Conservation (phyloP, 2,113 vertebrate species). For the Haplochromis vanheusdeni region DNA sequence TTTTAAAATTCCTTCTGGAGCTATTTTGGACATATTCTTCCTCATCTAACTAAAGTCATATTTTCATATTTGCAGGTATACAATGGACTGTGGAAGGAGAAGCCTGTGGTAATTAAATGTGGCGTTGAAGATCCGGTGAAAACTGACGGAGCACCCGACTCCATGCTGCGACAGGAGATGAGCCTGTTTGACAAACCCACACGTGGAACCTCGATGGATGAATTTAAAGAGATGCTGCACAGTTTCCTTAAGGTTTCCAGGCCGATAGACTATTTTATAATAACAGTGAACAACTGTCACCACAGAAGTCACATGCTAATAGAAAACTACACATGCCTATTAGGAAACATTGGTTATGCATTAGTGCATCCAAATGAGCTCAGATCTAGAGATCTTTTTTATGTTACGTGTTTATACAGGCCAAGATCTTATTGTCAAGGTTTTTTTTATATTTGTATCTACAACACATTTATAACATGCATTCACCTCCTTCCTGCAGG, state of each 20-base stretch:
- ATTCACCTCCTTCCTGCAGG: slow-evolving; percentile 60
- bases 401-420: neutral
- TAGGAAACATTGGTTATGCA: neutral
- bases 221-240: slow-evolving; percentile 94
- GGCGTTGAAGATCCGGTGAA: slow-evolving; percentile 74
- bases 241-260: slow-evolving; percentile 85
- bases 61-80: slow-evolving; percentile 77
- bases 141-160: slow-evolving; percentile 60
- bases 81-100: slow-evolving; percentile 85
- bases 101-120: slow-evolving; percentile 90
- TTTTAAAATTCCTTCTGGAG: neutral
- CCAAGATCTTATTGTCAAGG: neutral
- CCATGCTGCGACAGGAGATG: slow-evolving; percentile 68
- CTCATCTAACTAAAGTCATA: neutral
- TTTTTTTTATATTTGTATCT: neutral
- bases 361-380: neutral
- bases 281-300: neutral
- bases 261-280: neutral
- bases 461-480: neutral
- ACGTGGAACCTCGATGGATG: slow-evolving; percentile 90
- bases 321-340: neutral
- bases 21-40: neutral
- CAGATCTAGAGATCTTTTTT: neutral
- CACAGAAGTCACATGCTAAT: neutral
- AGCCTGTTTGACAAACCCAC: slow-evolving; percentile 89